These are phyloP conservation scores for Prionace glauca DNA, from an alignment of 2,797 vertebrate species.

Conservation along the genomic window DNA sequence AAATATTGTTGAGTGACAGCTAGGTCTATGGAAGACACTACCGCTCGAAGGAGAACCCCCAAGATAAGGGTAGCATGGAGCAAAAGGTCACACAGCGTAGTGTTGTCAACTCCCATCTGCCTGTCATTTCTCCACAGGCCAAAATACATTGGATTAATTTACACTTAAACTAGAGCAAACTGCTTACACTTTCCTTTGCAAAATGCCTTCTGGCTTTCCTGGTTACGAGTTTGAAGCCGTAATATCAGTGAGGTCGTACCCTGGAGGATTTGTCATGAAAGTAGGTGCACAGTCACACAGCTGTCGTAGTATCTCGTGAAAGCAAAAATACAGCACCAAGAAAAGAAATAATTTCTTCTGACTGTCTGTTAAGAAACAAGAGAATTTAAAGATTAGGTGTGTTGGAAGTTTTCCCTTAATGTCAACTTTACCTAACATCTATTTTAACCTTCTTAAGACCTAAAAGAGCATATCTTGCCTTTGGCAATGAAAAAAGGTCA, in stretches of 20 bases:
- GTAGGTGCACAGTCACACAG: conserved; percentile 51
- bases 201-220: conserved; percentile 52
- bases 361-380: conserved; percentile 56
- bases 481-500: conserved; percentile 53
- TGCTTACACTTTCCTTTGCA: conserved; percentile 53
- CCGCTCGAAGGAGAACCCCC: neutral
- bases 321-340: conserved; percentile 51
- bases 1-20: neutral
- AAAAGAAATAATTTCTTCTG: conserved; percentile 55
- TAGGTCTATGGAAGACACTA: neutral
- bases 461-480: conserved; percentile 56
- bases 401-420: conserved; percentile 54
- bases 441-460: conserved; percentile 48
- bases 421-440: conserved; percentile 57
- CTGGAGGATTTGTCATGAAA: conserved; percentile 49
- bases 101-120: conserved; percentile 58
- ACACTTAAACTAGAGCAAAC: conserved; percentile 53
- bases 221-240: conserved; percentile 51
- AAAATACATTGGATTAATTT: conserved; percentile 52
- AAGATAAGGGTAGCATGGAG: conserved; percentile 40
- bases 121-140: conserved; percentile 53
- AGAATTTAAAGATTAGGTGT: conserved; percentile 54
- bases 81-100: conserved; percentile 51
- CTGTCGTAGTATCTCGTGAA: conserved; percentile 53
- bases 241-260: conserved; percentile 50